Percentiles rank a stretch among this genome's conserved stretches.
phyloP scores from a whole-genome alignment of 2,113 vertebrate species.

The Ahaetulla prasina region DNA sequence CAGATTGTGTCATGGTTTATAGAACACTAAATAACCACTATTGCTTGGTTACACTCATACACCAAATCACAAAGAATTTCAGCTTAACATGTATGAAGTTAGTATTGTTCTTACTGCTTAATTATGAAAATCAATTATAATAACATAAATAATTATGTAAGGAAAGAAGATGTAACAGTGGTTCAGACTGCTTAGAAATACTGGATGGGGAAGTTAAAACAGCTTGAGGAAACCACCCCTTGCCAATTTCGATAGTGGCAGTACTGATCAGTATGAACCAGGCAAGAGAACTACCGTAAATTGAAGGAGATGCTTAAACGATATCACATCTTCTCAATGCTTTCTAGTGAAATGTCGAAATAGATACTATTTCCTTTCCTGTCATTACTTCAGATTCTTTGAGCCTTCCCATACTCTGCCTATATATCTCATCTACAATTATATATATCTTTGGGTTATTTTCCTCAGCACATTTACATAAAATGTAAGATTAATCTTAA shows the following conservation, averaged over 20 bases:
- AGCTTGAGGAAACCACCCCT: background rate
- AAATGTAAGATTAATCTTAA: background rate
- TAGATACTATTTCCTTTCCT: background rate
- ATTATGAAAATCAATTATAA: background rate
- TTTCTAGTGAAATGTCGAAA: background rate
- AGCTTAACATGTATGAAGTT: background rate
- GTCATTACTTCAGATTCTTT: background rate
- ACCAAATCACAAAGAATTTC: background rate
- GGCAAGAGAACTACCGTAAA: background rate
- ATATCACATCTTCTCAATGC: background rate
- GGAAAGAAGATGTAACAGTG: background rate
- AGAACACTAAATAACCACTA: background rate
- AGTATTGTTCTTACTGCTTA: background rate
- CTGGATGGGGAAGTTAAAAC: background rate
- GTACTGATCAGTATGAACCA: background rate
- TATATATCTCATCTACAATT: background rate
- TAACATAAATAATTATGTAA: background rate
- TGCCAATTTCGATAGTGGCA: background rate
- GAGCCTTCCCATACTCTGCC: background rate
- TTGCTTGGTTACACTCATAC: background rate
- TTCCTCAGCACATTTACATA: background rate
- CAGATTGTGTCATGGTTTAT: background rate
- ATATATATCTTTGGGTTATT: background rate
- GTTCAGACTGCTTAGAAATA: background rate
- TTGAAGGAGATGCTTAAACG: background rate